Base-by-base conservation (phyloP, 2,888 invertebrate genomes). In the Piscicola geometra region DNA sequence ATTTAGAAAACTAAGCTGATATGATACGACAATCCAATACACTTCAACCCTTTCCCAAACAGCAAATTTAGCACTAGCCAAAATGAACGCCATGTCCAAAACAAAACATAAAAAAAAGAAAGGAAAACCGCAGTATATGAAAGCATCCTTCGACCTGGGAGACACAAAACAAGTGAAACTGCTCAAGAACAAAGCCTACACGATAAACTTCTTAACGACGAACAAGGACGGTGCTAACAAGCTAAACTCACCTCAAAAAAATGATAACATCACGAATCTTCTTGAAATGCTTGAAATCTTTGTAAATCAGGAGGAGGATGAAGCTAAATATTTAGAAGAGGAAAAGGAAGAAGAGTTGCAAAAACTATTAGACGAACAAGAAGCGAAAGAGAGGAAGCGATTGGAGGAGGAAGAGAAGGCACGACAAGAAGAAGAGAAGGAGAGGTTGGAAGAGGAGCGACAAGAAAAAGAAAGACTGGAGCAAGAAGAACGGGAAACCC, bases 171-270 rank as follows among this genome's bases (percentile, higher is more conserved):
- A 5, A 25, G n/a, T 56, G 12, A 56, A 56, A 56, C 25, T 56
- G 25, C 25, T 56, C 21, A 56, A 56, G n/a, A 56, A 56, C 60
- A 56, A 56, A 21, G 60, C 60, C 9, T 56, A 56, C 60, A 56
- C 60, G 3, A 5, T 56, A 18, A 56, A 18, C n/a, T 56, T 56
- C n/a, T 3, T 56, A 5, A n/a, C 5, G 3, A 56, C 60, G 5
- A 3, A 25, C 5, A 18, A 56, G n/a, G n/a, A 5, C 9, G n/a
- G 5, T 21, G 3, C n/a, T n/a, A 25, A 18, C n/a, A n/a, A 5
- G 9, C 9, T 41, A 41, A 41, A 41, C 9, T 5, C 41, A 41
- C 9, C 3, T 5, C 60, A 21, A 56, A 5, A 56, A 15, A 25
- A 56, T 15, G 60, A 56, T 56, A n/a, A n/a, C 21, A 9, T 56